Percentiles rank a stretch among this genome's conserved stretches.
These are phyloP conservation scores for Microctonus hyperodae DNA, from an alignment of 2,888 invertebrate genomes.

Conservation along the genomic window DNA sequence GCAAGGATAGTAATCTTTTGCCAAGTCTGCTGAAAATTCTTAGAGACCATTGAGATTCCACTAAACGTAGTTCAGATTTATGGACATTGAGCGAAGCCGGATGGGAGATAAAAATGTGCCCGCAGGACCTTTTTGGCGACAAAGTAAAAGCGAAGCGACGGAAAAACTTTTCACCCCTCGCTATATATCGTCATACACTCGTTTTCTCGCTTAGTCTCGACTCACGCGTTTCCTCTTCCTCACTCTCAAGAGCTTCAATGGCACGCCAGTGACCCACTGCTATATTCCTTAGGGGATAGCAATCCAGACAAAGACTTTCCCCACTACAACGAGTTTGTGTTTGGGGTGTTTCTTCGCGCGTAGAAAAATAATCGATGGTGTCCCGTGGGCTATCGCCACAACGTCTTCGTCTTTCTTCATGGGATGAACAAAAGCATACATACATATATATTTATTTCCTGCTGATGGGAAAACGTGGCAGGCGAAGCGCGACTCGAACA, in stretches of 20 bases:
- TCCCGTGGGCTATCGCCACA: conserved; percentile 26
- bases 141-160: conserved; percentile 30
- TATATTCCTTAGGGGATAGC: conserved; percentile 22
- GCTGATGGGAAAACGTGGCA: conserved; percentile 20
- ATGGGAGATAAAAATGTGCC: conserved; percentile 24
- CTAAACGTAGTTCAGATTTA: conserved; percentile 26
- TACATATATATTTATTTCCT: not conserved
- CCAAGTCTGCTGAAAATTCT: conserved; percentile 21
- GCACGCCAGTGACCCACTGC: conserved; percentile 41
- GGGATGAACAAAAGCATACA: not conserved
- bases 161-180: conserved; percentile 30
- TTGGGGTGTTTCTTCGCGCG: conserved; percentile 46
- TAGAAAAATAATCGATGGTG: conserved; percentile 57
- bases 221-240: conserved; percentile 2
- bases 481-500: conserved; percentile 14
- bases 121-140: conserved; percentile 31
- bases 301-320: conserved; percentile 43
- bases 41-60: conserved; percentile 16
- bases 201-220: not conserved
- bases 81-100: conserved; percentile 30
- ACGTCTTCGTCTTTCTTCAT: conserved; percentile 36
- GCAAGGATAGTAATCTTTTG: conserved; percentile 12
- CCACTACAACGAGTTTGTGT: conserved; percentile 33
- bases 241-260: conserved; percentile 15
- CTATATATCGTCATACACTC: not conserved